Percentiles rank a stretch among this genome's conserved stretches.
Evolutionary conservation across 2,888 invertebrate species (phyloP).

Genomic region (Polietes domitor): DNA sequence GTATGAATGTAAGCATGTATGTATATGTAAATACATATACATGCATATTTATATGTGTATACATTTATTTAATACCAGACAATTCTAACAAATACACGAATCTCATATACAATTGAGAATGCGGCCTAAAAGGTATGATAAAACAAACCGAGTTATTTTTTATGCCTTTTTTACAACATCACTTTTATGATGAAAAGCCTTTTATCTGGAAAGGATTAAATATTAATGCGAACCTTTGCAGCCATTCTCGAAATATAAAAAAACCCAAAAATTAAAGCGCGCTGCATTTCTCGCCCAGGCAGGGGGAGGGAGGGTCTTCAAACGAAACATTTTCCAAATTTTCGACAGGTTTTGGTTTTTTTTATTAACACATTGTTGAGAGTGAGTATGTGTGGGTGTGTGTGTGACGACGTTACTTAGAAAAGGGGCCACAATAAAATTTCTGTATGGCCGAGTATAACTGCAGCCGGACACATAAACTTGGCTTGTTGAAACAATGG

Average conservation of each 20-base stretch:
- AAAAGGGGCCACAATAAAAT: constrained; percentile 11
- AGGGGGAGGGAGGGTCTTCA: too few species aligned
- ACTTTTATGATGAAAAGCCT: not conserved
- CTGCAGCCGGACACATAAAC: not conserved
- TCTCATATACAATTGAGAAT: not conserved
- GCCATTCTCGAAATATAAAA: not conserved
- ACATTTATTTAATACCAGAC: not conserved
- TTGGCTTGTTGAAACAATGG: not conserved
- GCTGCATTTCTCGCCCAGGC: too few species aligned
- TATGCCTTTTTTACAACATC: not conserved
- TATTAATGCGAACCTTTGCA: not conserved
- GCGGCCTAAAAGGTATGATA: not conserved
- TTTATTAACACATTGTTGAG: not conserved
- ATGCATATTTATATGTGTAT: not conserved
- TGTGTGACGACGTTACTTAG: not conserved
- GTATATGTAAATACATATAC: not conserved
- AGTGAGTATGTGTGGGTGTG: not conserved
- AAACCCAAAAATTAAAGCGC: not conserved
- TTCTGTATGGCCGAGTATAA: not conserved
- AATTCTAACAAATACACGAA: not conserved
- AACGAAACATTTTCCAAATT: too few species aligned
- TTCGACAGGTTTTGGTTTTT: not conserved
- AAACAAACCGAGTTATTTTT: not conserved
- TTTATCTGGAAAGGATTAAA: not conserved
- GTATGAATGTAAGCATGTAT: not conserved